These are phyloP conservation scores for Tragulus kanchil DNA, from an alignment of 2,113 vertebrate genomes.

Conservation along the genomic window DNA sequence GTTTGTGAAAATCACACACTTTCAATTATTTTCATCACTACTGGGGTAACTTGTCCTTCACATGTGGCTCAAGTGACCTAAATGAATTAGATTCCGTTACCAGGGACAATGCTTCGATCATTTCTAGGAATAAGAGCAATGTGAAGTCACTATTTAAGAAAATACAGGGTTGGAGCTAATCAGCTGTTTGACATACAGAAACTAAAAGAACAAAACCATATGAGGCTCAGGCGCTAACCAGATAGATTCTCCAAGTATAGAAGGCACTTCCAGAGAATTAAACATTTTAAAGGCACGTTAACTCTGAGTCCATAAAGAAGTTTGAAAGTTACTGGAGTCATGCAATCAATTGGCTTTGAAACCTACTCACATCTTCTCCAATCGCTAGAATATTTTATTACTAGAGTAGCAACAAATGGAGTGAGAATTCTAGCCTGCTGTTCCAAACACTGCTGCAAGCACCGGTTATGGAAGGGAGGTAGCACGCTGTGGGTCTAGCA, in stretches of 20 bases:
- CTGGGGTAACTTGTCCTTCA: not conserved
- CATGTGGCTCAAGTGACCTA: not conserved
- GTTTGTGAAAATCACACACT: conserved; percentile 7
- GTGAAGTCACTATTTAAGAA: conserved; percentile 21
- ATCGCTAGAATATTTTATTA: conserved; percentile 19
- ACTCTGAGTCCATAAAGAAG: conserved; percentile 26
- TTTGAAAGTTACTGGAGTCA: not conserved
- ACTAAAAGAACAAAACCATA: conserved; percentile 19
- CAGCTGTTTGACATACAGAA: not conserved
- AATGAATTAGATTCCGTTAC: conserved; percentile 46
- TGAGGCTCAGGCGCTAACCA: not conserved
- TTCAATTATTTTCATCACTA: conserved; percentile 44
- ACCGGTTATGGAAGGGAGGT: not conserved
- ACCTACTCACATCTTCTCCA: not conserved
- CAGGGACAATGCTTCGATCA: conserved; percentile 34
- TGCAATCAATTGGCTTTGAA: not conserved
- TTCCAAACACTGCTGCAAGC: not conserved
- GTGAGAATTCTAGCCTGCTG: not conserved
- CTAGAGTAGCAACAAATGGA: not conserved
- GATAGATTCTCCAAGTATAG: not conserved
- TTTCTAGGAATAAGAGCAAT: not conserved
- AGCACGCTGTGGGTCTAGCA: rapidly evolving
- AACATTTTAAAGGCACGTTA: not conserved
- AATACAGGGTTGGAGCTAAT: conserved; percentile 4
- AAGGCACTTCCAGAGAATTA: conserved; percentile 51